Evolutionary conservation across 2,113 vertebrate species (phyloP).

Genomic region (Lampris incognitus): DNA sequence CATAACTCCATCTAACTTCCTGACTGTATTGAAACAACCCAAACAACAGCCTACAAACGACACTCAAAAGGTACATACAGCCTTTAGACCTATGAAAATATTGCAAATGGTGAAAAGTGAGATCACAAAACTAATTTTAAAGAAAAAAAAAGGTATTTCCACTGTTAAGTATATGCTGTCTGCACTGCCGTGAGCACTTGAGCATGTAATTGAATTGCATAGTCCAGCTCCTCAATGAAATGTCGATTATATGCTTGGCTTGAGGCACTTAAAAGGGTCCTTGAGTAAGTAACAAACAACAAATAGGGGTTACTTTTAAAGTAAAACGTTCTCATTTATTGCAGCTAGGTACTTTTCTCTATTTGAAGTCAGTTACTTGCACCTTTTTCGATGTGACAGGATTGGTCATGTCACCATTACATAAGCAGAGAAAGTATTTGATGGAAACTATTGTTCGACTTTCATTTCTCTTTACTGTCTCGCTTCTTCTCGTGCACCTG

Average conservation of each 20-base stretch:
- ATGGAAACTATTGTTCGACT: slow-evolving; percentile 15
- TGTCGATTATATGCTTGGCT: slow-evolving; percentile 27
- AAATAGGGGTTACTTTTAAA: slow-evolving; percentile 14
- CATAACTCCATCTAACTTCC: no score
- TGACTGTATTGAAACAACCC: no score
- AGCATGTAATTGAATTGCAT: slow-evolving; percentile 46
- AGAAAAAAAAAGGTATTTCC: no score
- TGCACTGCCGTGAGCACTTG: slow-evolving; percentile 23
- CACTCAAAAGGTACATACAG: no score
- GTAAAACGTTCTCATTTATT: background rate
- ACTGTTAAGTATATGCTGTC: no score
- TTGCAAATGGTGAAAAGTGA: no score
- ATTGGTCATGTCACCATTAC: background rate
- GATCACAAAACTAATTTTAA: no score
- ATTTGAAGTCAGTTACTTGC: background rate
- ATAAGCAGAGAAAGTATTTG: background rate
- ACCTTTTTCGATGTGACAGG: background rate
- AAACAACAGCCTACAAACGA: no score
- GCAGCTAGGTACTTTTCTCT: background rate
- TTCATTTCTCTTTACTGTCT: slow-evolving; percentile 20
- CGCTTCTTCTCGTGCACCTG: slow-evolving; percentile 28
- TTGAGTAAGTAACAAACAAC: slow-evolving; percentile 5
- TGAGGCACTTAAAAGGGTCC: slow-evolving; percentile 7
- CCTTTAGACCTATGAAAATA: no score
- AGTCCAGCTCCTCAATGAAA: slow-evolving; percentile 19